A percentile compares a stretch with the other conserved stretches of the same genome.
phyloP scores from a whole-genome alignment of 2,797 vertebrate genomes.

The Aplochiton taeniatus region DNA sequence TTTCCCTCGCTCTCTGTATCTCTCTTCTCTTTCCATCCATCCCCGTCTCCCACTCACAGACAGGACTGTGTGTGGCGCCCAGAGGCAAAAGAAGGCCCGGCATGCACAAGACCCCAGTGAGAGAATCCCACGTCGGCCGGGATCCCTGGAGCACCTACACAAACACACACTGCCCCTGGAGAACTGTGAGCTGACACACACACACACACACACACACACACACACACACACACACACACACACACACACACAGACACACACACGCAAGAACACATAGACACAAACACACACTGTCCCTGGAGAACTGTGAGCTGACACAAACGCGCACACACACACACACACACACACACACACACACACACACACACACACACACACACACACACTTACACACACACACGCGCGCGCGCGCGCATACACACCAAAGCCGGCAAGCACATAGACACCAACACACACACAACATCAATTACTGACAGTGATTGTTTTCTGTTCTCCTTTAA shows the following conservation, averaged over 20 bases:
- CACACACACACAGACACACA: not conserved
- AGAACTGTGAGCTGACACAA: conserved; percentile 59
- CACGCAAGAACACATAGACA: conserved; percentile 9
- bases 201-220: conserved; percentile 17
- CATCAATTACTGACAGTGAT: not conserved
- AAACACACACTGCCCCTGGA: conserved; percentile 48
- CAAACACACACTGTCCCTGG: conserved; percentile 41
- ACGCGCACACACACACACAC: conserved; percentile 17
- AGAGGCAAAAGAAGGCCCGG: conserved; percentile 90
- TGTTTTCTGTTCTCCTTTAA: not conserved
- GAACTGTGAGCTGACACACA: conserved; percentile 56
- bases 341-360: too few relatives aligned
- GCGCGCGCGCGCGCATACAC: not conserved
- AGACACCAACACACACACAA: conserved; percentile 34
- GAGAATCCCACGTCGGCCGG: conserved; percentile 83
- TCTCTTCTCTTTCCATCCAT: conserved; percentile 14
- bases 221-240: conserved; percentile 20
- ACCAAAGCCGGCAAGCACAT: too few relatives aligned
- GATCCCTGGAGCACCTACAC: conserved; percentile 76
- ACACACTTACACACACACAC: conserved; percentile 5
- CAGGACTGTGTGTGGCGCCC: conserved; percentile 72
- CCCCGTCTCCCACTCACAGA: conserved; percentile 51
- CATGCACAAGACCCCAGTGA: conserved; percentile 86
- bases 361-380: conserved; percentile 20
- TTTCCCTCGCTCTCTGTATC: not conserved